Conservation (phyloP, 1,140 invertebrate species). For the Sesamia nonagrioides region DNA sequence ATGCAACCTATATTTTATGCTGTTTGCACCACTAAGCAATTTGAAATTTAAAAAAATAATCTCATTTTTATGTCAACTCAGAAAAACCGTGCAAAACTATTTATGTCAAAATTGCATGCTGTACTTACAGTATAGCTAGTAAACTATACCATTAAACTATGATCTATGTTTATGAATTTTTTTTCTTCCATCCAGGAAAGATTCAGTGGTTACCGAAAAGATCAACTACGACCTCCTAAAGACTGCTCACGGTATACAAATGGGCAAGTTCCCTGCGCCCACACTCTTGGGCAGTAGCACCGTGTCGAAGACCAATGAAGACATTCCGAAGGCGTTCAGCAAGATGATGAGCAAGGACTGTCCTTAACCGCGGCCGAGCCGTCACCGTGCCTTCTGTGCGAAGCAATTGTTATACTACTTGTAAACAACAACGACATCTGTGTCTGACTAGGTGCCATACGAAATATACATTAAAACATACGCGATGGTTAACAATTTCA, state of each 20-base stretch:
- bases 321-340: conserved; percentile 91
- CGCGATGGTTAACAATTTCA: background rate
- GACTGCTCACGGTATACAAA: conserved; percentile 92
- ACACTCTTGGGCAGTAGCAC: conserved; percentile 91
- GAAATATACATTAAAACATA: background rate
- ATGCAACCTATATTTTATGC: too few species aligned
- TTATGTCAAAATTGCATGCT: too few species aligned
- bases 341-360: conserved; percentile 87
- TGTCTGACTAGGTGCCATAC: background rate
- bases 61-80: too few species aligned
- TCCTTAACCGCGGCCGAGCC: conserved; percentile 61
- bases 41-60: too few species aligned
- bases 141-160: too few species aligned
- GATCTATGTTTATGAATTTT: background rate
- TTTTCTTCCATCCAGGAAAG: conserved; percentile 89
- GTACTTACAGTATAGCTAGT: too few species aligned
- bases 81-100: too few species aligned
- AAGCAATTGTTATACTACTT: conserved; percentile 24
- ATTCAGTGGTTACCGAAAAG: conserved; percentile 95
- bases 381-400: conserved; percentile 60
- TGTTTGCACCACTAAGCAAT: too few species aligned
- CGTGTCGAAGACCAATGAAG: conserved; percentile 93
- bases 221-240: conserved; percentile 98
- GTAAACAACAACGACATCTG: conserved; percentile 16
- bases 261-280: conserved; percentile 91